These are phyloP conservation scores for Diorhabda carinulata DNA, from an alignment of 1,140 invertebrate species.

Conservation along the genomic window DNA sequence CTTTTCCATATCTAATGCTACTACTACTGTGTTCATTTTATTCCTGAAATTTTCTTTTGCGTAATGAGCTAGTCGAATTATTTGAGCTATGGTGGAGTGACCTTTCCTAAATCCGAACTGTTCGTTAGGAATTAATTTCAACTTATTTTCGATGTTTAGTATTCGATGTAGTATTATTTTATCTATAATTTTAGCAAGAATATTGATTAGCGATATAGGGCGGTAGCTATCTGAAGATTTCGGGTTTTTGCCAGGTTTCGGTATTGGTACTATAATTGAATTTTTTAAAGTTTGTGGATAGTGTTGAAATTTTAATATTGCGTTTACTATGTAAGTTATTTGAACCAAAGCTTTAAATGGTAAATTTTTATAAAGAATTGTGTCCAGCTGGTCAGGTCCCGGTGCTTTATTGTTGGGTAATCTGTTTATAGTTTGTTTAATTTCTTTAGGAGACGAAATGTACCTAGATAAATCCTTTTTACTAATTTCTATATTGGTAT, in stretches of 20 bases:
- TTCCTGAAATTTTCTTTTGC: slow-evolving; percentile 36
- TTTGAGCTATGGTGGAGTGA: slow-evolving; percentile 44
- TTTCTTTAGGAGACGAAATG: too few relatives aligned
- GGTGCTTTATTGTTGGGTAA: slow-evolving; percentile 35
- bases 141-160: slow-evolving; percentile 34
- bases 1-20: slow-evolving; percentile 40
- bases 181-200: slow-evolving; percentile 41
- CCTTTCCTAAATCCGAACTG: slow-evolving; percentile 47
- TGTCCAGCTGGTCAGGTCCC: slow-evolving; percentile 36
- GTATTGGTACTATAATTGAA: slow-evolving; percentile 38
- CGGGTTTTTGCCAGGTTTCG: slow-evolving; percentile 40
- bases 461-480: too few relatives aligned
- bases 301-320: slow-evolving; percentile 25
- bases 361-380: slow-evolving; percentile 34
- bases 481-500: too few relatives aligned
- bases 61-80: slow-evolving; percentile 41
- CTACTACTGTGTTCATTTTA: not conserved
- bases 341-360: slow-evolving; percentile 23
- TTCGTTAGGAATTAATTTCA: slow-evolving; percentile 34
- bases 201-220: slow-evolving; percentile 42
- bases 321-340: slow-evolving; percentile 37
- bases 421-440: too few relatives aligned
- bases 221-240: slow-evolving; percentile 34
- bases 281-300: slow-evolving; percentile 40
- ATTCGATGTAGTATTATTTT: slow-evolving; percentile 29